A percentile compares a stretch with the other conserved stretches of the same genome.
Evolutionary conservation across 2,797 vertebrate genomes (phyloP).

Genomic region (Lepus townsendii): DNA sequence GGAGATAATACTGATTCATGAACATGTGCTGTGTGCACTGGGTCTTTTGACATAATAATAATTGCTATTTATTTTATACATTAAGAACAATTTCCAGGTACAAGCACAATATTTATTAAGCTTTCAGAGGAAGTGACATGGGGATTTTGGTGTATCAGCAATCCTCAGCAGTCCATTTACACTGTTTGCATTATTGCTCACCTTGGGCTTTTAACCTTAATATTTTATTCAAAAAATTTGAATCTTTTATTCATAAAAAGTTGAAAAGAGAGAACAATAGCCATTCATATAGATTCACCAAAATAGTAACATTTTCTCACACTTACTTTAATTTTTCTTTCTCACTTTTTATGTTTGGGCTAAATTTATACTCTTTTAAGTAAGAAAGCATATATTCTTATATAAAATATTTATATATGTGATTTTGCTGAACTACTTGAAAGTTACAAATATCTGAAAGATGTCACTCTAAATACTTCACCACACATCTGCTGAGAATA

Average conservation of each 20-base stretch:
- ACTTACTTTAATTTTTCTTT: background rate
- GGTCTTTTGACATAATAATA: constrained; percentile 35
- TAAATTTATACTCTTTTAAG: constrained; percentile 5
- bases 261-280: constrained; percentile 55
- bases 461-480: constrained; percentile 17
- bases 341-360: background rate
- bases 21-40: background rate
- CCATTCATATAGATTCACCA: background rate
- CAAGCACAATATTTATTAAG: background rate
- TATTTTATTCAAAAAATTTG: background rate
- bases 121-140: background rate
- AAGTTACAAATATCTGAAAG: background rate
- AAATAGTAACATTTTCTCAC: constrained; percentile 24
- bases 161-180: background rate
- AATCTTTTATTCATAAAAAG: background rate
- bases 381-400: background rate
- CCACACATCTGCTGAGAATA: background rate
- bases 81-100: constrained; percentile 42
- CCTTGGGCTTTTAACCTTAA: background rate
- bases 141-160: background rate
- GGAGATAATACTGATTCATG: constrained; percentile 56
- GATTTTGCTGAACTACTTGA: constrained; percentile 5
- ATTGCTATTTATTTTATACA: constrained; percentile 59
- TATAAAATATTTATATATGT: background rate
- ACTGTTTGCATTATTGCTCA: background rate